Evolutionary conservation across 2,113 vertebrate genomes (phyloP).

Genomic region (Myotis brandtii): DNA sequence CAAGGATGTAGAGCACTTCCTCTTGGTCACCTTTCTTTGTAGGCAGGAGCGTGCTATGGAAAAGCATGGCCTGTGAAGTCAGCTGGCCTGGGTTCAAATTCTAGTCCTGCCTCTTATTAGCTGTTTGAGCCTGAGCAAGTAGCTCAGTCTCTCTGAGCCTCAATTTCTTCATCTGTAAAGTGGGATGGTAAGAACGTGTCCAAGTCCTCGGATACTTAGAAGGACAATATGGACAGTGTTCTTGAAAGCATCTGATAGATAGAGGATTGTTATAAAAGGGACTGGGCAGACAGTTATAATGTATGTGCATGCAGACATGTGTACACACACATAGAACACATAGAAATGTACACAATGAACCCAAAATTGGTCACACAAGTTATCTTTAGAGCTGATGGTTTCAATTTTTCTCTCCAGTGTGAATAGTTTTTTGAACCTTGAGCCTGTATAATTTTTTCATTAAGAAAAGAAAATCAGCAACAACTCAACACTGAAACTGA

Average conservation of each 20-base stretch:
- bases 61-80: not conserved
- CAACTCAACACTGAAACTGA: not conserved
- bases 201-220: not conserved
- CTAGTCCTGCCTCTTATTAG: not conserved
- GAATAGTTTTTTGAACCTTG: slow-evolving; percentile 17
- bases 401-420: not conserved
- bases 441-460: not conserved
- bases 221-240: not conserved
- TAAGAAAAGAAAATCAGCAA: not conserved
- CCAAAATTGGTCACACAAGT: not conserved
- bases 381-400: not conserved
- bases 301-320: not conserved
- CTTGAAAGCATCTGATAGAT: not conserved
- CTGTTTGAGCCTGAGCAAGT: not conserved
- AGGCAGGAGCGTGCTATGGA: not conserved
- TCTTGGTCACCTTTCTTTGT: not conserved
- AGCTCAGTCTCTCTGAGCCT: not conserved
- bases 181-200: not conserved
- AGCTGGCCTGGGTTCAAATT: not conserved
- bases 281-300: not conserved
- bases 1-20: not conserved
- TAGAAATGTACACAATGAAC: not conserved
- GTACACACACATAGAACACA: not conserved
- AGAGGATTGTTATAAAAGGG: not conserved
- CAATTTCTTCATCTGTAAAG: not conserved